Evolutionary conservation across 2,888 invertebrate species (phyloP).

Genomic region (Stegophylla sp.): DNA sequence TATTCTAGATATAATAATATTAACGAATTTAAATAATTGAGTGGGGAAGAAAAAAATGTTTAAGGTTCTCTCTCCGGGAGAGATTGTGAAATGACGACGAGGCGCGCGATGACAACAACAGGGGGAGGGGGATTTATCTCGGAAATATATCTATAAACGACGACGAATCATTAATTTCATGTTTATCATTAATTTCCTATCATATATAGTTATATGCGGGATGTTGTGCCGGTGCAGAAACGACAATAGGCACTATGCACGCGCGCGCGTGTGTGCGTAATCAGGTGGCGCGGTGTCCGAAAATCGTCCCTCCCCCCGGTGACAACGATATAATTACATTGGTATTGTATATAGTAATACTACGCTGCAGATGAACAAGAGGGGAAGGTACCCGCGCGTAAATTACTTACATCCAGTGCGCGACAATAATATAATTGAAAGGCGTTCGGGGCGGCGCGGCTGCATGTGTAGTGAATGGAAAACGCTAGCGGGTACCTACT

Average conservation of each 20-base stretch:
- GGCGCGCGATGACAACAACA: background rate
- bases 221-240: too few species aligned
- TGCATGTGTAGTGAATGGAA: background rate
- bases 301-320: background rate
- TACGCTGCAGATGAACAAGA: background rate
- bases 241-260: too few species aligned
- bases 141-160: background rate
- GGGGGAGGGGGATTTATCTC: background rate
- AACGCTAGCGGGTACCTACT: background rate
- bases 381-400: too few species aligned
- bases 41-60: background rate
- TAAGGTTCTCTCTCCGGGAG: too few species aligned
- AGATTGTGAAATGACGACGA: too few species aligned
- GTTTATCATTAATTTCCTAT: background rate
- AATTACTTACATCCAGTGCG: too few species aligned
- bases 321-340: background rate
- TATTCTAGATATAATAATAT: background rate
- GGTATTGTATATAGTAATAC: background rate
- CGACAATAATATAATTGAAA: too few species aligned
- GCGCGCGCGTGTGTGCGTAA: too few species aligned
- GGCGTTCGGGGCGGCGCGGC: background rate
- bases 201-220: too few species aligned
- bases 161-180: background rate
- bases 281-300: background rate
- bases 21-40: slow-evolving; percentile 10